Evolutionary conservation across 2,797 vertebrate species (phyloP).

Genomic region (Gymnopithys bicolor): DNA sequence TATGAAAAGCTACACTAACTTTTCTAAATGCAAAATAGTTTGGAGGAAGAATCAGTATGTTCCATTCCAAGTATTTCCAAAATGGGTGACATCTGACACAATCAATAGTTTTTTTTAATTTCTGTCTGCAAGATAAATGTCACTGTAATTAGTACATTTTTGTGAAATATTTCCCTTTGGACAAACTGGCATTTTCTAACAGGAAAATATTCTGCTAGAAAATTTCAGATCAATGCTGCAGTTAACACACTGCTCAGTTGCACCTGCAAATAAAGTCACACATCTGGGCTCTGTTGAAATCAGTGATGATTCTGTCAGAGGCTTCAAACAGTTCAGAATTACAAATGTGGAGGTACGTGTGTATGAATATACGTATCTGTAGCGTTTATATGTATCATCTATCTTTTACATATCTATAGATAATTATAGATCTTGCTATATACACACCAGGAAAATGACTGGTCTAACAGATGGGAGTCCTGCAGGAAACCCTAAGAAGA

Average conservation of each 20-base stretch:
- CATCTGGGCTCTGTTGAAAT: neutral
- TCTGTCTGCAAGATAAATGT: conserved; percentile 49
- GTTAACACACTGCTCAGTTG: neutral
- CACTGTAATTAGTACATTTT: neutral
- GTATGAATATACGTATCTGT: neutral
- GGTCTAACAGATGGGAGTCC: conserved; percentile 67
- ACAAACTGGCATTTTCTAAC: conserved; percentile 28
- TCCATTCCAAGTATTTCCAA: conserved; percentile 20
- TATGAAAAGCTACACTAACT: neutral
- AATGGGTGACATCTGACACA: conserved; percentile 7
- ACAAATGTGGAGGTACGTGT: neutral
- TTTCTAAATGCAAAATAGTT: neutral
- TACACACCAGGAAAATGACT: conserved; percentile 42
- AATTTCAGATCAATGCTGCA: neutral
- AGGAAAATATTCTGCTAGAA: neutral
- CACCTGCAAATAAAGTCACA: conserved; percentile 17
- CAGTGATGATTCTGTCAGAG: conserved; percentile 1
- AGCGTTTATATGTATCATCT: neutral
- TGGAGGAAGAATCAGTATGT: neutral
- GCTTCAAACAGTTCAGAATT: neutral
- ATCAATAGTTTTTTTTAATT: neutral
- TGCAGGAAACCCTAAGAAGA: conserved; percentile 60
- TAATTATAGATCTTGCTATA: conserved; percentile 59
- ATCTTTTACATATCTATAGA: conserved; percentile 38
- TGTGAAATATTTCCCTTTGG: conserved; percentile 33